phyloP scores from a whole-genome alignment of 2,797 vertebrate genomes.

The Danio choprae region DNA sequence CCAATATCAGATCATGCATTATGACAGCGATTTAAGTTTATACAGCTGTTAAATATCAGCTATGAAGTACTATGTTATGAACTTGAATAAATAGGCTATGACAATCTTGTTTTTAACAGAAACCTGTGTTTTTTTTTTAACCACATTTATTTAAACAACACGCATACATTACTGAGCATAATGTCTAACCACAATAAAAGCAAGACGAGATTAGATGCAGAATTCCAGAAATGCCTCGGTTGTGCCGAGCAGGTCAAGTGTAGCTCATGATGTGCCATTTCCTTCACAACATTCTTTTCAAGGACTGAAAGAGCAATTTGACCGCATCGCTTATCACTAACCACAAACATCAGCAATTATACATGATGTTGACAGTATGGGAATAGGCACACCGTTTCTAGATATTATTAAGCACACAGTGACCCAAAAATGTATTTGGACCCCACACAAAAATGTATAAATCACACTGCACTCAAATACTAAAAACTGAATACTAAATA shows the following conservation, averaged over 20 bases:
- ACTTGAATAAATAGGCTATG: too few relatives aligned
- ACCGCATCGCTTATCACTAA: neutral
- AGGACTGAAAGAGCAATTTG: neutral
- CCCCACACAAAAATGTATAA: neutral
- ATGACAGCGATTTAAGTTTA: too few relatives aligned
- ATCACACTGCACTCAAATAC: constrained; percentile 1
- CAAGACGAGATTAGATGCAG: neutral
- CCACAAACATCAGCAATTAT: neutral
- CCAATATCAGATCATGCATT: too few relatives aligned
- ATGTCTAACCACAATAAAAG: neutral
- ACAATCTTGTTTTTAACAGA: neutral
- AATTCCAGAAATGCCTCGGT: neutral
- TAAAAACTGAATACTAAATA: constrained; percentile 7
- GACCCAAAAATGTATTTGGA: neutral
- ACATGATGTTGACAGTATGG: neutral
- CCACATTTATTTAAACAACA: constrained; percentile 4
- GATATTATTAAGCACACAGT: neutral
- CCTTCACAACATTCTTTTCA: constrained; percentile 33
- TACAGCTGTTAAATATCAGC: too few relatives aligned
- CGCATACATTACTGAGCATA: neutral
- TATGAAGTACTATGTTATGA: too few relatives aligned
- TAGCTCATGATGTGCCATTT: neutral
- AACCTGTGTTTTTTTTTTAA: neutral
- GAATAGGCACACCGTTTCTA: neutral
- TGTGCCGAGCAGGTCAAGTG: neutral